phyloP scores from a whole-genome alignment of 2,888 invertebrate species.

The Candidula unifasciata region DNA sequence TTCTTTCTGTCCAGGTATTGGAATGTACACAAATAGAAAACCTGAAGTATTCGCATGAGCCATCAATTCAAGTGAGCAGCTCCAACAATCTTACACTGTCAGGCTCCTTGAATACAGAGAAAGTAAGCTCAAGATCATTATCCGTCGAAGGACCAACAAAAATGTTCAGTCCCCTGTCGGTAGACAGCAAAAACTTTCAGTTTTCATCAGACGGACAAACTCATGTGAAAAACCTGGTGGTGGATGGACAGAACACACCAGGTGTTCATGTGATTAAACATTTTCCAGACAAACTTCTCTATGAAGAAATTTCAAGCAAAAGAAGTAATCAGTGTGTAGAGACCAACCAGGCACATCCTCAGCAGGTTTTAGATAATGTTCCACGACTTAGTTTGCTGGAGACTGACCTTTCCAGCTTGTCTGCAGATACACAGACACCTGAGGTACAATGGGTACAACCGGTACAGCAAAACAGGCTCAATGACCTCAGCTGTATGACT shows the following conservation, averaged over 20 bases:
- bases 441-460: background rate
- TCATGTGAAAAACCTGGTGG: background rate
- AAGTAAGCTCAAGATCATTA: background rate
- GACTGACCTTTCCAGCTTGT: background rate
- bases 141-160: constrained; percentile 1
- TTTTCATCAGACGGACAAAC: background rate
- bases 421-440: background rate
- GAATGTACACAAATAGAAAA: constrained; percentile 22
- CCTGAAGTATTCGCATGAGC: constrained; percentile 21
- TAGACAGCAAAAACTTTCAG: background rate
- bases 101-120: background rate
- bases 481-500: constrained; percentile 5
- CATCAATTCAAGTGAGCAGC: constrained; percentile 9
- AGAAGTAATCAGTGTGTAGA: background rate
- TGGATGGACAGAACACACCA: background rate
- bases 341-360: background rate
- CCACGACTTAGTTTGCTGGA: constrained; percentile 10
- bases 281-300: constrained; percentile 23
- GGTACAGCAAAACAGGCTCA: background rate
- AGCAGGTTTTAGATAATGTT: constrained; percentile 1
- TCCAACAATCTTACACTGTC: constrained; percentile 3
- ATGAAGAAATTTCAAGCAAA: background rate
- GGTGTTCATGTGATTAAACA: background rate
- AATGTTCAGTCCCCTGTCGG: background rate
- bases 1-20: background rate